Percentiles rank a stretch among this genome's conserved stretches.
phyloP scores from a whole-genome alignment of 2,888 invertebrate genomes.

The Heteromyza rotundicornis region DNA sequence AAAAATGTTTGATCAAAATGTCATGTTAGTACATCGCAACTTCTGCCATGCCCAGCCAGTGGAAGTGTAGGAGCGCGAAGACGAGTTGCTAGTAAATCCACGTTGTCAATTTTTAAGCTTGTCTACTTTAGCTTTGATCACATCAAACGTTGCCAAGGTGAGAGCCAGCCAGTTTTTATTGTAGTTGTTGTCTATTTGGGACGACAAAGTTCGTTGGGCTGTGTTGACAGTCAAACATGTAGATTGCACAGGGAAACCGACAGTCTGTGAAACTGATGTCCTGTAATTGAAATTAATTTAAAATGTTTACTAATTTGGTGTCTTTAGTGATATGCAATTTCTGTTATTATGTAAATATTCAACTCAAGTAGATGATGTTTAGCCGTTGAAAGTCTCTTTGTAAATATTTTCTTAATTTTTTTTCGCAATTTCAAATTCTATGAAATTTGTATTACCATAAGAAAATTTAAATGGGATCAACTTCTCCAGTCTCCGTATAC shows the following conservation, averaged over 20 bases:
- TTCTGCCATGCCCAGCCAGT: too few species aligned
- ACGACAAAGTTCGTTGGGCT: background rate
- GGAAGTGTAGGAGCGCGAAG: background rate
- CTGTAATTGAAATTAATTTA: background rate
- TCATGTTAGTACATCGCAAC: too few species aligned
- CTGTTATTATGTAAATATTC: too few species aligned
- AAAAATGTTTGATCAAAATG: slow-evolving; percentile 19
- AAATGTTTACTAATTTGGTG: too few species aligned
- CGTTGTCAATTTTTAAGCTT: background rate
- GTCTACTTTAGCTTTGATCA: background rate
- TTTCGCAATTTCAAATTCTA: slow-evolving; percentile 10
- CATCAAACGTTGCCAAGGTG: slow-evolving; percentile 47
- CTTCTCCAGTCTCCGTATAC: slow-evolving; percentile 6
- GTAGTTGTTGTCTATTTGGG: too few species aligned
- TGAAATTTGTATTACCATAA: background rate
- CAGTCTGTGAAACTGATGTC: background rate
- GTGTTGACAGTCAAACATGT: background rate
- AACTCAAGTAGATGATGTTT: too few species aligned
- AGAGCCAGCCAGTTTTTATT: background rate
- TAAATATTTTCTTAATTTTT: too few species aligned
- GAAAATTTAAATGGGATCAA: slow-evolving; percentile 42
- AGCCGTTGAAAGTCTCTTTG: too few species aligned
- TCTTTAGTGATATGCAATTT: too few species aligned
- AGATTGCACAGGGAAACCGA: background rate
- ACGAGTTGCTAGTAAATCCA: background rate